Evolutionary conservation across 2,797 vertebrate genomes (phyloP), one percentile per base, ranked within the genome.

Genomic region (Sebastiscus tertius): DNA sequence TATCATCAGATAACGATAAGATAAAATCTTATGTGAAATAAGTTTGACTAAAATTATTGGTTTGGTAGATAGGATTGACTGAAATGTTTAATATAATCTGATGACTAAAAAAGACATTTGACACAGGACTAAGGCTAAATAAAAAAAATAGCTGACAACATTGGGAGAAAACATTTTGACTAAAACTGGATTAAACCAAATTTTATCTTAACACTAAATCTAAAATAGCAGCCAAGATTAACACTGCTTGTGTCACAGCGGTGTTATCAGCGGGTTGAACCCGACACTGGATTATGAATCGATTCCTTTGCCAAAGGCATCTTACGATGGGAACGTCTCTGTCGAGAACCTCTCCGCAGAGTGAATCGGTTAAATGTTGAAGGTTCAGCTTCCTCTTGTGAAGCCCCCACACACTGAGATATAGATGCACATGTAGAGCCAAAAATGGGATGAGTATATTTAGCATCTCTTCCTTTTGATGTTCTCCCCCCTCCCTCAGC

Each of bases 391-490:
- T 87, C 84, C 84, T 85, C 81, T 79, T 66, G 77, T 86, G 84
- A 74, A 87, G 80, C 89, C 87, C 89, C 87, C 87, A 87, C 91
- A 90, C 90, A 83, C 70, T 2, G 77, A 88, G 87, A 88, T 87
- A 89, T 36, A 85, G 84, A 90, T 81, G 87, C 88, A 88, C 88
- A 89, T 31, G 82, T 22, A 42, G 84, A 77, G 88, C 85, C 88
- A 86, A 90, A 92, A 88, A 87, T 80, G 84, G 78, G 82, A 87
- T 62, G 85, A 76, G 88, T 92, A 93, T 91, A 93, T 93, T 93
- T 92, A 93, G 91, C 79, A 87, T 89, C 85, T 52, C 68, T 85
- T 77, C 61, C 86, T 88, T 90, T 91, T 92, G 89, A 93, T 89
- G 89, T 91, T 80, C 61, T 56, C 76, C 73, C 66, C 71, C 66